Conservation (phyloP, 2,113 vertebrate species). For the Sarotherodon lohbergeri region DNA sequence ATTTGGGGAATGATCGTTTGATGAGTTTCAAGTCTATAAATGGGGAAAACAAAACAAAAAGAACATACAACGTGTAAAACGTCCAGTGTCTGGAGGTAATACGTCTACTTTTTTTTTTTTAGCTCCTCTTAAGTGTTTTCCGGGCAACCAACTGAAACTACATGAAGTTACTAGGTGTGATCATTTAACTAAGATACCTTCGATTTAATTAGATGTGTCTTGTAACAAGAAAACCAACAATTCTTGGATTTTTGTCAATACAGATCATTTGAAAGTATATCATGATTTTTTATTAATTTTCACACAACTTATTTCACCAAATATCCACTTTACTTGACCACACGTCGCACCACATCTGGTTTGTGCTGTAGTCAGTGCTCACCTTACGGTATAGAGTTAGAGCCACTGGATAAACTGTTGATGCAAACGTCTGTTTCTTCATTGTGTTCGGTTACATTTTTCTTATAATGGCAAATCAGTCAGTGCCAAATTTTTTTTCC, state of each 20-base stretch:
- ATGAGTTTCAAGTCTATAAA: background rate
- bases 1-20: background rate
- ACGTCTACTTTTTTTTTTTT: background rate
- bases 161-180: background rate
- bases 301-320: background rate
- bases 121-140: background rate
- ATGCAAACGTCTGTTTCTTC: background rate
- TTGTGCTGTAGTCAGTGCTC: background rate
- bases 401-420: background rate
- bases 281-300: background rate
- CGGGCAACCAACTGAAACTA: background rate
- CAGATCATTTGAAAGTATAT: background rate
- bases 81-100: background rate
- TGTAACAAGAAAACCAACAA: background rate
- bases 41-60: background rate
- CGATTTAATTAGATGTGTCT: background rate
- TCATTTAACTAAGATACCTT: background rate
- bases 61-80: background rate
- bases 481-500: background rate
- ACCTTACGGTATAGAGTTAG: background rate
- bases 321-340: background rate
- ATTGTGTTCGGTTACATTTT: background rate
- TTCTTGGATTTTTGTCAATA: background rate
- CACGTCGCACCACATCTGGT: background rate
- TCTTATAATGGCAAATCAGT: background rate